Base-by-base conservation (phyloP, 2,113 vertebrate species). In the Lethenteron camtschaticum region DNA sequence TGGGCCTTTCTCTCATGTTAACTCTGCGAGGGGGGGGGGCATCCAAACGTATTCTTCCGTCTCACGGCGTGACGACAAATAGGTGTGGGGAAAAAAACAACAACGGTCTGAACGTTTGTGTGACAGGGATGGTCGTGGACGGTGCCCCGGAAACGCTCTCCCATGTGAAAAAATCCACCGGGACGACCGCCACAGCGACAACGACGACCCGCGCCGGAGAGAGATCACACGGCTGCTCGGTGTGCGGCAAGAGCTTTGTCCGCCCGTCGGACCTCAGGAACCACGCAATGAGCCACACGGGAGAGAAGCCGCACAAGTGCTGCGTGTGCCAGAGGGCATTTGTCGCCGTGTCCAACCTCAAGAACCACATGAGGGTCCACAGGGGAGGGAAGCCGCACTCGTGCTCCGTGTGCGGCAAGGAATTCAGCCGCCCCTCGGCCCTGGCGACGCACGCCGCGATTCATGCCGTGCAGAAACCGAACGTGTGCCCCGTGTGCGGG, bases 281-380 rank as follows among this genome's bases (percentile, higher is more conserved):
- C 13, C 59, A 63, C 16, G 13, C 13, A 3, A 63, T 13, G 16
- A 14, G 13, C 13, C 59, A 63, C 16, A 8, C 77, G 82, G 84
- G 84, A 58, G 83, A 85, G 79, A 85, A 85, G 72, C 84, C 84
- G 1, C 84, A 85, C 10, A 76, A 83, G 70, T 85, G 83, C 69
- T 80, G 81, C 69, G 82, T 85, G 71, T 85, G 84, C 24, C 81
- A 83, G 12, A 84, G 75, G 74, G 80, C 76, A 69, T 85, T 83
- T 79, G 82, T 84, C 57, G 79, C 85, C 66, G 84, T 80, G 76
- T 84, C 86, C 4, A 82, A 83, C 74, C 82, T 88, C 72, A 79
- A 85, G 75, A 85, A 82, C 55, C 84, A 85, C 79, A 81, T 79
- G 74, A 72, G 83, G 66, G 85, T 84, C 70, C 83, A 85, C 78